A percentile compares a stretch with the other conserved stretches of the same genome.
Conservation (phyloP, 2,113 vertebrate species). For the Hyla sarda region DNA sequence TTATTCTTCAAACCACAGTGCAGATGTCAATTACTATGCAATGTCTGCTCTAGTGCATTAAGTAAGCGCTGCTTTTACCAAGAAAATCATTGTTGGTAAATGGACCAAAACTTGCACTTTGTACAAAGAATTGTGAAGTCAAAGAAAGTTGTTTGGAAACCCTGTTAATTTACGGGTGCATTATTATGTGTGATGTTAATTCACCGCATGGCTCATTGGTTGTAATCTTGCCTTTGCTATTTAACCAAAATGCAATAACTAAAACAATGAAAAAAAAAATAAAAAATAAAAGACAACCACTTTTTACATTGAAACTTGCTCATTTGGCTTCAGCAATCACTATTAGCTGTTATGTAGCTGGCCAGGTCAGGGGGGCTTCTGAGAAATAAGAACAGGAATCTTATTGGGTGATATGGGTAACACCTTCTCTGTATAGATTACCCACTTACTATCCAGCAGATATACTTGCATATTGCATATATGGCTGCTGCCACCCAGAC, state of each 20-base stretch:
- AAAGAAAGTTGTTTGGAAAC: slow-evolving; percentile 11
- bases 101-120: slow-evolving; percentile 23
- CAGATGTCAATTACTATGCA: slow-evolving; percentile 27
- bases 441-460: no score
- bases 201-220: background rate
- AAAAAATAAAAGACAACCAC: no score
- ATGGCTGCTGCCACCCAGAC: no score
- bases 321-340: no score
- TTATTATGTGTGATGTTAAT: background rate
- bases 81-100: slow-evolving; percentile 8
- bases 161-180: background rate
- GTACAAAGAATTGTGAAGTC: slow-evolving; percentile 10
- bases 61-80: slow-evolving; percentile 8
- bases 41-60: slow-evolving; percentile 10
- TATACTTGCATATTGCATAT: no score
- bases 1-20: slow-evolving; percentile 36
- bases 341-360: no score
- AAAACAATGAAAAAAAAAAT: background rate
- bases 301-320: background rate
- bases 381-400: no score
- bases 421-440: no score
- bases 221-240: background rate
- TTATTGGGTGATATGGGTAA: no score
- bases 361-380: no score
- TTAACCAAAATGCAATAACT: background rate